Evolutionary conservation across 2,888 invertebrate species (phyloP).

Genomic region (Thumatha senex): DNA sequence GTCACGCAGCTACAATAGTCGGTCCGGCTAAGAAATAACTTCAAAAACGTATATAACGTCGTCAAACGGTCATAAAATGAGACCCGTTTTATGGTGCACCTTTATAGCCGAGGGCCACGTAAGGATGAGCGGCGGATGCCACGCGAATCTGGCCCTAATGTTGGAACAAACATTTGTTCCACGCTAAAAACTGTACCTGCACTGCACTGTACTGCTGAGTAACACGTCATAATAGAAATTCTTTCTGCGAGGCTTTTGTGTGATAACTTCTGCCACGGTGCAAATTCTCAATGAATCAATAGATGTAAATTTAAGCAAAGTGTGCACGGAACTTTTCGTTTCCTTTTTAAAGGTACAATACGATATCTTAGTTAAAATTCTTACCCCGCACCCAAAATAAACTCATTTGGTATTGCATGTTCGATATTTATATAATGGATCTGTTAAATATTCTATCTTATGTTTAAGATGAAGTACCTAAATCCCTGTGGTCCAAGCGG

Average conservation of each 20-base stretch:
- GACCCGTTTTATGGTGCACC: conserved; percentile 79
- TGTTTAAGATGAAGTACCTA: no score
- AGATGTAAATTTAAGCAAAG: conserved; percentile 15
- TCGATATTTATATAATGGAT: no score
- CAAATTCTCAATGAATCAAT: conserved; percentile 19
- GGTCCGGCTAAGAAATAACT: conserved; percentile 69
- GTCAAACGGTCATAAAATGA: conserved; percentile 81
- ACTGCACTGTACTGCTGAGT: conserved; percentile 34
- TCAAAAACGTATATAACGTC: conserved; percentile 78
- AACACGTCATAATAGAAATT: conserved; percentile 30
- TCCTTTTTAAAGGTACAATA: conserved; percentile 10
- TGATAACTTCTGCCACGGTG: conserved; percentile 15
- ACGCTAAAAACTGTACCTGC: conserved; percentile 30
- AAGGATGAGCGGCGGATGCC: conserved; percentile 68
- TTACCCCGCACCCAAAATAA: not conserved
- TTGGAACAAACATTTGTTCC: conserved; percentile 43
- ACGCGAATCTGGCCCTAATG: conserved; percentile 43
- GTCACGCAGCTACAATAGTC: conserved; percentile 73
- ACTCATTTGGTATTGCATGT: no score
- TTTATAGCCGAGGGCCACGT: conserved; percentile 75
- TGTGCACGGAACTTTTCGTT: not conserved
- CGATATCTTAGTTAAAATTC: not conserved
- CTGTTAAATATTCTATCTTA: no score
- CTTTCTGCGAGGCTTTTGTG: conserved; percentile 13
- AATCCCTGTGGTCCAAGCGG: no score